These are phyloP conservation scores for Sturnira hondurensis DNA, from an alignment of 2,113 vertebrate species.

Conservation along the genomic window DNA sequence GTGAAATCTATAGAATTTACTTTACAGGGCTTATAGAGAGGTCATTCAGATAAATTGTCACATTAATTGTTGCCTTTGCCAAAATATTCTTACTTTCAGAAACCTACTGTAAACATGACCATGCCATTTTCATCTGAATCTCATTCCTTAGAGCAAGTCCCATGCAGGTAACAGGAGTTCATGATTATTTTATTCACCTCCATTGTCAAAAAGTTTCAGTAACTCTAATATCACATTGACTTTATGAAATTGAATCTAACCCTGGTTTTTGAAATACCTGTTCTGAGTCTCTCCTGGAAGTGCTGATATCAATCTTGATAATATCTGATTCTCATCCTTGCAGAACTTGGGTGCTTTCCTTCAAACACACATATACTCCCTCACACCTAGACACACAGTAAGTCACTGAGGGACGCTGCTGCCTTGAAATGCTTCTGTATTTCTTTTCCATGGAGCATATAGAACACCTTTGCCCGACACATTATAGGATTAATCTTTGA, in stretches of 20 bases:
- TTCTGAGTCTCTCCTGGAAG: background rate
- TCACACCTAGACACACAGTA: background rate
- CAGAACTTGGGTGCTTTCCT: background rate
- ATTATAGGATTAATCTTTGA: slow-evolving; percentile 6
- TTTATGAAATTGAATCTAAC: background rate
- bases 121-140: background rate
- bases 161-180: background rate
- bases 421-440: background rate
- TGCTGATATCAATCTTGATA: background rate
- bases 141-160: background rate
- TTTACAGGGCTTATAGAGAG: background rate
- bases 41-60: background rate
- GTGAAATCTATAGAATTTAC: background rate
- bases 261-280: background rate
- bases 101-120: background rate
- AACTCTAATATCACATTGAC: background rate
- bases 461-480: background rate
- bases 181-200: background rate
- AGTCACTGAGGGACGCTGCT: background rate
- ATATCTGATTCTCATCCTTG: background rate
- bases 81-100: slow-evolving; percentile 7
- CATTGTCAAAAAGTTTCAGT: background rate
- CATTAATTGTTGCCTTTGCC: background rate
- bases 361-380: background rate
- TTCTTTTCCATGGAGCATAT: background rate